Percentiles rank a stretch among this genome's conserved stretches.
Evolutionary conservation across 2,113 vertebrate species (phyloP).

Genomic region (Tachysurus fulvidraco): DNA sequence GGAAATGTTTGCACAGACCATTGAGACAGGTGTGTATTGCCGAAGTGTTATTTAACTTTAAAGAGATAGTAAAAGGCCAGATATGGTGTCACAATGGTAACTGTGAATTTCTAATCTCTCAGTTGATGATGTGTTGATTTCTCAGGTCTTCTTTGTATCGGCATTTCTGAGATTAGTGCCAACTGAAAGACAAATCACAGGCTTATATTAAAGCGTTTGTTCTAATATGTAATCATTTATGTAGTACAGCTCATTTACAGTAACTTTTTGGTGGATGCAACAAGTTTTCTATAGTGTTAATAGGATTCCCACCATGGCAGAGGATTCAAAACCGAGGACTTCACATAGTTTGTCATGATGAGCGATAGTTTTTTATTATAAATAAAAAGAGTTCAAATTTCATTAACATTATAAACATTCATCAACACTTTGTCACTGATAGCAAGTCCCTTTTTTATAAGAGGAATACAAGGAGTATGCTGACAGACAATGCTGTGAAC

Average conservation of each 20-base stretch:
- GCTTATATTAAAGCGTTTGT: background rate
- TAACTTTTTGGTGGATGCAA: too few species aligned
- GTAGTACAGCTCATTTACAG: background rate
- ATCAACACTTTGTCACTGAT: too few species aligned
- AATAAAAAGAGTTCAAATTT: too few species aligned
- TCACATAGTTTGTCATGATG: background rate
- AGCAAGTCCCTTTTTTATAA: background rate
- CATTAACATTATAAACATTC: too few species aligned
- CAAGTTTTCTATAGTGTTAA: background rate
- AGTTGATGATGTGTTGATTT: too few species aligned
- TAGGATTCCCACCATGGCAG: background rate
- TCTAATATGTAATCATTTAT: background rate
- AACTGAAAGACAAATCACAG: background rate
- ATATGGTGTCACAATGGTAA: background rate
- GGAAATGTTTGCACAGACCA: slow-evolving; percentile 93
- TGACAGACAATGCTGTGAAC: too few species aligned
- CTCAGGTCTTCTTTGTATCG: background rate
- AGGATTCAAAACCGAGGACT: background rate
- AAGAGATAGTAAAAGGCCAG: background rate
- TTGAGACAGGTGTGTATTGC: slow-evolving; percentile 81
- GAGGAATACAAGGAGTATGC: background rate
- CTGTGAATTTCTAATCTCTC: background rate
- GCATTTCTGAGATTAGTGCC: background rate
- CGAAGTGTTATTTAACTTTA: background rate
- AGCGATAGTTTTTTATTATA: background rate